Evolutionary conservation across 2,888 invertebrate genomes (phyloP), one percentile per base, ranked within the genome.

Genomic region (Morinoia aosen): DNA sequence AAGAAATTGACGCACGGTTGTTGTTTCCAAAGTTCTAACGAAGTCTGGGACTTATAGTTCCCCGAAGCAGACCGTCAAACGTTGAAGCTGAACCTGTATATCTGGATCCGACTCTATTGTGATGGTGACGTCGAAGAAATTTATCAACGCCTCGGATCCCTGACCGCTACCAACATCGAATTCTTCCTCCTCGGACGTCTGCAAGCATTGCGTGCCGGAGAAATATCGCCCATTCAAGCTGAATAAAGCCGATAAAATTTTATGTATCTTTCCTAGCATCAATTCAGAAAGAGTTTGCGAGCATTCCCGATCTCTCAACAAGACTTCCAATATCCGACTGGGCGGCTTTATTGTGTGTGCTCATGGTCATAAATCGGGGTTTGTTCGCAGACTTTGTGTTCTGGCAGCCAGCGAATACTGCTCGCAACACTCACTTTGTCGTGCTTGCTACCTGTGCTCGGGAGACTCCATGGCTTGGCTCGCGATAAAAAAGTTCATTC

Each of bases 181-280:
- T 90, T 90, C 40, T 90, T 40, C 48, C 90, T 76, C 90, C 40
- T 90, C 90, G 90, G 90, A 90, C 90, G 90, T 90, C 90, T 48
- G 90, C 90, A 39, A 90, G 90, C 90, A 90, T 48, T 48, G 90
- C 90, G 48, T 19, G 93, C 10, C 93, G 57, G 76, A 93, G 93
- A 93, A 57, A 56, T 93, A 93, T 93, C 57, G 93, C 93, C 93
- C 93, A 93, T 93, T 93, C 93, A 48, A 48, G 57, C 93, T 93
- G 93, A 93, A 93, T 93, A 93, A 93, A 93, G 93, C 93, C 93
- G 57, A 93, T 93, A 93, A 93, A 93, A 93, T 93, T 93, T 93
- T 93, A 93, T 93, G 93, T 93, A 93, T 93, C 93, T 39, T 57
- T 57, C 93, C 33, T 39, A 93, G 93, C 93, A 93, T 93, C 93